phyloP scores from a whole-genome alignment of 2,797 vertebrate genomes.

The Parotocinclus haroldoi region DNA sequence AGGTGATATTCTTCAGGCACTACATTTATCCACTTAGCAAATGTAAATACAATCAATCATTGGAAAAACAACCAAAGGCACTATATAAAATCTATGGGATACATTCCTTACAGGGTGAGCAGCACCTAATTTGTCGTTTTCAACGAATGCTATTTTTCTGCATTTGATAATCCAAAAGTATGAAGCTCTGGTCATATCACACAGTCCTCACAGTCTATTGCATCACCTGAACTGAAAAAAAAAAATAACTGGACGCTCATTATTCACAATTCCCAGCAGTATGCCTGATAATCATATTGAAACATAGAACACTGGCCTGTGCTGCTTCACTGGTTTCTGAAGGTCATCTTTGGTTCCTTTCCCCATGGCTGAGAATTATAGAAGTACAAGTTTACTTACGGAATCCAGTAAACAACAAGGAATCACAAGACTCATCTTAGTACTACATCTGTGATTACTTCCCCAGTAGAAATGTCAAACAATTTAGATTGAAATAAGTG shows the following conservation, averaged over 20 bases:
- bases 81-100: no score
- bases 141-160: no score
- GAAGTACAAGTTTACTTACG: slow-evolving; percentile 1
- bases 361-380: background rate
- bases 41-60: no score
- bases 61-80: no score
- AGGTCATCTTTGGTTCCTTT: background rate
- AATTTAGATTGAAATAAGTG: no score
- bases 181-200: background rate
- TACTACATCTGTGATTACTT: background rate
- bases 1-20: no score
- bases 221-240: background rate
- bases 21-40: no score
- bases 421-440: background rate
- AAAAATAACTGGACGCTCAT: background rate
- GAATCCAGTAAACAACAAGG: background rate
- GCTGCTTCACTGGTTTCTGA: background rate
- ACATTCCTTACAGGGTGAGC: no score
- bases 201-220: background rate
- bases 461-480: background rate
- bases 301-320: background rate
- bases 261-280: background rate
- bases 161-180: no score
- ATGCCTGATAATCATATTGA: background rate
- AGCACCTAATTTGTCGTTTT: no score